Evolutionary conservation across 2,113 vertebrate species (phyloP), one percentile per base, ranked within the genome.

Genomic region (Oreochromis niloticus): DNA sequence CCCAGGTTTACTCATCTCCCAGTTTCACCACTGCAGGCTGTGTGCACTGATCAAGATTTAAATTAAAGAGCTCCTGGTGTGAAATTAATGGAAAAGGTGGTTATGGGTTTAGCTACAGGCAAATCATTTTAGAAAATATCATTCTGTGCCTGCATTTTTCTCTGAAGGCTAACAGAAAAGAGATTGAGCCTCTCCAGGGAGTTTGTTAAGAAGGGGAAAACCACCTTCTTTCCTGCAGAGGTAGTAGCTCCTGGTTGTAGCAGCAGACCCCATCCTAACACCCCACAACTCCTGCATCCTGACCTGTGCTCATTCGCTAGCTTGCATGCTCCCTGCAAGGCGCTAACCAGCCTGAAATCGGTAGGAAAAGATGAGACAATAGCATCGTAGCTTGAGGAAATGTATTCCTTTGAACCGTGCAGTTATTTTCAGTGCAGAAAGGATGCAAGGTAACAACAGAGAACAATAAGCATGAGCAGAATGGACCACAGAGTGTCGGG

Each of bases 381-480:
- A 66, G 79, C 41, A 48, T 71, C 10, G 17, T 71, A 56, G 84
- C 84, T 79, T 80, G 55, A 43, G 81, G 91, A 87, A 81, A 87
- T 80, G 3, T 57, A n/a, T 85, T 87, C 13, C 71, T 87, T 80
- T 87, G 48, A 85, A 57, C 41, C 27, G 13, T 30, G 11, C 36
- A 7, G 79, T 59, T 85, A 41, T 90, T 90, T 85, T 89, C 27
- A 80, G 73, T 80, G n/a, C 46, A 75, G 57, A 87, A 68, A 87
- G 71, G 82, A 89, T 24, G 78, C 41, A 59, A 32, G 68, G 41
- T 59, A 75, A 83, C 80, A 82, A 84, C 55, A 80, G 61, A 86
- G 52, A 93, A 90, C 83, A 87, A 87, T 88, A 57, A 68, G 17
- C 68, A 56, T 16, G 14, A 84, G 61, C 80, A 48, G 43, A 86